Percentiles rank a stretch among this genome's conserved stretches.
phyloP scores from a whole-genome alignment of 2,797 vertebrate species.

The Thaleichthys pacificus region DNA sequence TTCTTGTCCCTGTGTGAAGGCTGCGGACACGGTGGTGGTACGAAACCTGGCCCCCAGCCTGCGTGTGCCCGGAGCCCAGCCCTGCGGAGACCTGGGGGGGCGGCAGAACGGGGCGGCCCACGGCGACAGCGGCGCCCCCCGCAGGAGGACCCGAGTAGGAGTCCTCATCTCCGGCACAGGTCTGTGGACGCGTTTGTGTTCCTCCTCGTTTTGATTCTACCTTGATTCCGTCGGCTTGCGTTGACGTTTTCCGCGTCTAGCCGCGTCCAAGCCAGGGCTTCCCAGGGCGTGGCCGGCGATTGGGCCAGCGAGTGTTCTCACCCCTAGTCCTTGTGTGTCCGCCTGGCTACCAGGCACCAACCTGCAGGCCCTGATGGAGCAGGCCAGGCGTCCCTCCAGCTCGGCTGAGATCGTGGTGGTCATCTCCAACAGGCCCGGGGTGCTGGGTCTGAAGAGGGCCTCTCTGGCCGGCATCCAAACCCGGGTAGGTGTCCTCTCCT shows the following conservation, averaged over 20 bases:
- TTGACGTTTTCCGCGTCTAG: no score
- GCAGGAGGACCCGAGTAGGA: slow-evolving; percentile 77
- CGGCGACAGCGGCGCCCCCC: slow-evolving; percentile 38
- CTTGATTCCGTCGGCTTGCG: no score
- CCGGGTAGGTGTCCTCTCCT: slow-evolving; percentile 65
- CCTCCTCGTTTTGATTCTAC: not conserved
- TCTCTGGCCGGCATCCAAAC: slow-evolving; percentile 88
- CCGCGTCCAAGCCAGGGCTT: no score
- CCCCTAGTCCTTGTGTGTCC: slow-evolving; percentile 1
- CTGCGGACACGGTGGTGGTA: slow-evolving; percentile 64
- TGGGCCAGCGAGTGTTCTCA: not conserved
- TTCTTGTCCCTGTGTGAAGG: slow-evolving; percentile 46
- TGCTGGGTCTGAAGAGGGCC: slow-evolving; percentile 87
- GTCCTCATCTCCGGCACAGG: slow-evolving; percentile 97
- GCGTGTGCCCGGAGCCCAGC: slow-evolving; percentile 21
- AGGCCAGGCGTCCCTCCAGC: slow-evolving; percentile 79
- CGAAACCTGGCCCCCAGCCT: slow-evolving; percentile 71
- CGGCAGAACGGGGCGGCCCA: slow-evolving; percentile 30
- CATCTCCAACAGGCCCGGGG: slow-evolving; percentile 88
- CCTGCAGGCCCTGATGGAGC: slow-evolving; percentile 91
- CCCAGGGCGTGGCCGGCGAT: no score
- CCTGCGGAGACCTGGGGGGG: not conserved
- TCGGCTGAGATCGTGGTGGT: slow-evolving; percentile 86
- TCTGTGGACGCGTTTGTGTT: slow-evolving; percentile 45
- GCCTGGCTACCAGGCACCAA: slow-evolving; percentile 82